A percentile compares a stretch with the other conserved stretches of the same genome.
phyloP scores from a whole-genome alignment of 2,888 invertebrate genomes.

The Eustalomyia histrio region DNA sequence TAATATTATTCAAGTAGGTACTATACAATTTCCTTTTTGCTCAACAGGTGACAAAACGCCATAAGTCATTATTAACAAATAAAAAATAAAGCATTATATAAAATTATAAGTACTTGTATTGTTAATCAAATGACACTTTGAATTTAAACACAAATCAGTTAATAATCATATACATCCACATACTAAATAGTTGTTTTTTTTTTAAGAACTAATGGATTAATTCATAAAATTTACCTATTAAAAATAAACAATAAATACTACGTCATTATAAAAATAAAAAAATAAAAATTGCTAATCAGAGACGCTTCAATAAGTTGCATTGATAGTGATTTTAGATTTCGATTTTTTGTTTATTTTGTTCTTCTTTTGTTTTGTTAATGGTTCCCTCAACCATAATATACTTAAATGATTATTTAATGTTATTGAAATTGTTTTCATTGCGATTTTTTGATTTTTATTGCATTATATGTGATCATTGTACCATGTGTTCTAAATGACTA shows the following conservation, averaged over 20 bases:
- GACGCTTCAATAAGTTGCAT: conserved; percentile 48
- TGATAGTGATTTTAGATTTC: conserved; percentile 29
- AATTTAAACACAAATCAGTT: conserved; percentile 42
- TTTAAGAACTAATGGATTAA: not conserved
- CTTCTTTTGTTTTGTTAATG: conserved; percentile 12
- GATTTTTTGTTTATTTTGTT: conserved; percentile 8
- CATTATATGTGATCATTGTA: conserved; percentile 7
- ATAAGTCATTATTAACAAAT: conserved; percentile 26
- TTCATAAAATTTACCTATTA: not conserved
- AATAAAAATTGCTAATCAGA: conserved; percentile 16
- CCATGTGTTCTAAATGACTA: conserved; percentile 49
- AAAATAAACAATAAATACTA: conserved; percentile 26
- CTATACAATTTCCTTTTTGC: conserved; percentile 3
- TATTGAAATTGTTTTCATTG: conserved; percentile 50
- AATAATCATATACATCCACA: conserved; percentile 32
- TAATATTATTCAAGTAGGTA: conserved; percentile 30
- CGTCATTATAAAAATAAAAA: conserved; percentile 34
- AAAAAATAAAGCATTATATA: conserved; percentile 66
- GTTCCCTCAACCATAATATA: not conserved
- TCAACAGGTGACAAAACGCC: conserved; percentile 46
- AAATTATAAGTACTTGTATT: conserved; percentile 18
- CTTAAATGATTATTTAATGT: conserved; percentile 37
- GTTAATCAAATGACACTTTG: conserved; percentile 51
- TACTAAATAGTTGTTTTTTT: not conserved
- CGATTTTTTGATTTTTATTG: conserved; percentile 26